Evolutionary conservation across 2,797 vertebrate species (phyloP).

Genomic region (Euphonia xanthogaster): DNA sequence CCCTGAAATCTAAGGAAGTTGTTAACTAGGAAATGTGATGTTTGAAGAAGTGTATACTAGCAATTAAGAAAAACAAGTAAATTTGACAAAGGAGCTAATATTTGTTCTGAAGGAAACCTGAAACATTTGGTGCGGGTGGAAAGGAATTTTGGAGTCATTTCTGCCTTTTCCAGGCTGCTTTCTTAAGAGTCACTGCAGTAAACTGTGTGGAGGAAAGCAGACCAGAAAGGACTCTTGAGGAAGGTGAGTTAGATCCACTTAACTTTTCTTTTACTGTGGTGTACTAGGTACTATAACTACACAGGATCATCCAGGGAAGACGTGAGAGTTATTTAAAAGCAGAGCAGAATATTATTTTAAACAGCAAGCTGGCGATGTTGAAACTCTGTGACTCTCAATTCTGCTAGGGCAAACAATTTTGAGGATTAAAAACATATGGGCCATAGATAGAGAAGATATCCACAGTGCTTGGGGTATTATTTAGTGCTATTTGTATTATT

Average conservation of each 20-base stretch:
- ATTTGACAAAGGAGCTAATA: not conserved
- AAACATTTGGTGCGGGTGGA: not conserved
- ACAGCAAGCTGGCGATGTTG: not conserved
- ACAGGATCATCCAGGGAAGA: not conserved
- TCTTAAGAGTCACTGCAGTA: not conserved
- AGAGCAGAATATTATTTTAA: conserved; percentile 18
- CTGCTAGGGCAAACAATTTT: not conserved
- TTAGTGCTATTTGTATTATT: conserved; percentile 42
- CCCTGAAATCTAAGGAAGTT: conserved; percentile 9
- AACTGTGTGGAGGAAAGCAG: not conserved
- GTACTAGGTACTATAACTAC: not conserved
- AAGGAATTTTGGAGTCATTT: not conserved
- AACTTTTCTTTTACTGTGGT: not conserved
- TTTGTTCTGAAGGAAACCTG: not conserved
- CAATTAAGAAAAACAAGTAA: not conserved
- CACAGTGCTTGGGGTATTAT: not conserved
- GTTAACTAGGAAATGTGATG: not conserved
- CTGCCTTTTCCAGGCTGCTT: not conserved
- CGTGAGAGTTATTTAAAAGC: not conserved
- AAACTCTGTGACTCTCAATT: not conserved
- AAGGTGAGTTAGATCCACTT: not conserved
- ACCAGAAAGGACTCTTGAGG: not conserved
- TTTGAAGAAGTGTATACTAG: not conserved
- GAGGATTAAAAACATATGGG: conserved; percentile 47
- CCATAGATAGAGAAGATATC: not conserved